Percentiles rank a stretch among this genome's conserved stretches.
Evolutionary conservation across 2,113 vertebrate species (phyloP).

Genomic region (Collichthys lucidus): DNA sequence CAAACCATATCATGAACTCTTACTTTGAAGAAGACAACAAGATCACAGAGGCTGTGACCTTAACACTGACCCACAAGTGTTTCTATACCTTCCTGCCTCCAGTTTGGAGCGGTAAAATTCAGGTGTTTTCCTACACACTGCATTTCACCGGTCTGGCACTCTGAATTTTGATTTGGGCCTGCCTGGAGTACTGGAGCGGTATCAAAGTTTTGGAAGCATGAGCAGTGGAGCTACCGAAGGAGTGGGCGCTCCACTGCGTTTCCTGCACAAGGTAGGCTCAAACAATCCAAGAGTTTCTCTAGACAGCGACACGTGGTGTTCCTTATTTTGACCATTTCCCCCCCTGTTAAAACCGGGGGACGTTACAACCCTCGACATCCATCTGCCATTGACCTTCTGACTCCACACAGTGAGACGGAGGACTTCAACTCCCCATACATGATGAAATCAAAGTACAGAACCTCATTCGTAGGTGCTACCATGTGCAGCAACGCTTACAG

Average conservation of each 20-base stretch:
- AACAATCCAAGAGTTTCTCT: constrained; percentile 22
- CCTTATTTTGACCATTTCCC: constrained; percentile 11
- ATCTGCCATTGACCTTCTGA: constrained; percentile 25
- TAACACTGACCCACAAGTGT: constrained; percentile 50
- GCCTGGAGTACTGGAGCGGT: constrained; percentile 8
- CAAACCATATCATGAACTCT: constrained; percentile 43
- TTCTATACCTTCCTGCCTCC: constrained; percentile 43
- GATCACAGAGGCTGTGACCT: constrained; percentile 43
- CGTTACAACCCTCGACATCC: constrained; percentile 34
- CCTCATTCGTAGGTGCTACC: constrained; percentile 47
- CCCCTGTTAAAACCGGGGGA: constrained; percentile 24
- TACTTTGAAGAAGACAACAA: constrained; percentile 41
- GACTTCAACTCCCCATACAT: constrained; percentile 43
- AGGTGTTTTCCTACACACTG: constrained; percentile 21
- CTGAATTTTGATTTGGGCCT: constrained; percentile 27
- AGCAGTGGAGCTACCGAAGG: constrained; percentile 23
- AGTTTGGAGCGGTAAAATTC: constrained; percentile 18
- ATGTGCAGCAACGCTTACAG: constrained; percentile 42
- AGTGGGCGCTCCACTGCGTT: constrained; percentile 20
- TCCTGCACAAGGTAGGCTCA: constrained; percentile 31
- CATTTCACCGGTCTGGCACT: constrained; percentile 22
- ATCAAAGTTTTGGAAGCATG: constrained; percentile 54
- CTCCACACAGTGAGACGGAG: constrained; percentile 47
- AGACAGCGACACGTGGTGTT: constrained; percentile 23
- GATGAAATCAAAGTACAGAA: constrained; percentile 45